A percentile compares a stretch with the other conserved stretches of the same genome.
phyloP scores from a whole-genome alignment of 2,113 vertebrate species.

The Aphyosemion australe region DNA sequence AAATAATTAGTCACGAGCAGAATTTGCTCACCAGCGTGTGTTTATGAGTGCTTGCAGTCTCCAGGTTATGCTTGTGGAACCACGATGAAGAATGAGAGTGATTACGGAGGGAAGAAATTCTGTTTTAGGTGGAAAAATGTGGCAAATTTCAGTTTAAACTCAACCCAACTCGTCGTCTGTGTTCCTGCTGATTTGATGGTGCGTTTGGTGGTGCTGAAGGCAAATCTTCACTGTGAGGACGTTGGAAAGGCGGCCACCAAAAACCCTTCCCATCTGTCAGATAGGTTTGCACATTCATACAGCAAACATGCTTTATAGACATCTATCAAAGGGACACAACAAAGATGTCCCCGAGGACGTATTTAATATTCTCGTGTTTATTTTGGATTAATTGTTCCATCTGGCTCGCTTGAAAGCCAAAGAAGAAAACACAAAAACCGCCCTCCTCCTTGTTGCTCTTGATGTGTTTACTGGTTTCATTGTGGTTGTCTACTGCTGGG shows the following conservation, averaged over 20 bases:
- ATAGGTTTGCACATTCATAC: slow-evolving; percentile 34
- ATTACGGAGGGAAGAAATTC: neutral
- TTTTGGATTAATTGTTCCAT: slow-evolving; percentile 88
- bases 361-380: slow-evolving; percentile 84
- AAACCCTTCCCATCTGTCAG: slow-evolving; percentile 63
- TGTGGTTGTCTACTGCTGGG: slow-evolving; percentile 39
- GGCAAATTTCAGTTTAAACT: neutral
- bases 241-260: slow-evolving; percentile 23
- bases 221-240: slow-evolving; percentile 20
- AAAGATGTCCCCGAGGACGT: slow-evolving; percentile 54
- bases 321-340: slow-evolving; percentile 40
- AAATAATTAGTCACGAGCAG: slow-evolving; percentile 64
- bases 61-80: slow-evolving; percentile 12
- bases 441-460: slow-evolving; percentile 59
- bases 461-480: slow-evolving; percentile 66
- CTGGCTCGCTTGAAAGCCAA: slow-evolving; percentile 79
- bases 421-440: slow-evolving; percentile 49
- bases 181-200: neutral
- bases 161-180: neutral
- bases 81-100: slow-evolving; percentile 23
- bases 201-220: slow-evolving; percentile 19
- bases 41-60: slow-evolving; percentile 44
- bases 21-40: slow-evolving; percentile 55
- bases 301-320: slow-evolving; percentile 34
- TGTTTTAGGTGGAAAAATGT: slow-evolving; percentile 1